These are phyloP conservation scores for Cheirogaleus major DNA, from an alignment of 2,797 vertebrate genomes.

Conservation along the genomic window DNA sequence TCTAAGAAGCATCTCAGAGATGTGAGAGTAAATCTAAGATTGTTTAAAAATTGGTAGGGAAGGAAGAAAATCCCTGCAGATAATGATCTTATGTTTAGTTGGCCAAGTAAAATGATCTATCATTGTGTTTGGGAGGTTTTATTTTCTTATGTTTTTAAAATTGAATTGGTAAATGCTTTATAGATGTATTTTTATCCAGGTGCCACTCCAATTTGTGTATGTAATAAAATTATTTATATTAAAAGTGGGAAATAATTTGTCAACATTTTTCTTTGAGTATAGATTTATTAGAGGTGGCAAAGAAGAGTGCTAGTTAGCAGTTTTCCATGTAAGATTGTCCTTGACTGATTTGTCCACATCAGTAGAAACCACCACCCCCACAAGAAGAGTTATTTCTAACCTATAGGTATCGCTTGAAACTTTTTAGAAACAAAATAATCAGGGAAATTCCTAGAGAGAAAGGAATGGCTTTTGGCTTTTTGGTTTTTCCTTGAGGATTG, in stretches of 20 bases:
- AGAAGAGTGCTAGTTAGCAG: slow-evolving; percentile 76
- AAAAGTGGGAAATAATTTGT: slow-evolving; percentile 72
- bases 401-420: slow-evolving; percentile 78
- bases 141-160: slow-evolving; percentile 75
- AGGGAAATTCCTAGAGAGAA: slow-evolving; percentile 83
- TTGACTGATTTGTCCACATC: slow-evolving; percentile 62
- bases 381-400: slow-evolving; percentile 72
- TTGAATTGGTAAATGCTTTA: slow-evolving; percentile 76
- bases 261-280: slow-evolving; percentile 76
- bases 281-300: slow-evolving; percentile 71
- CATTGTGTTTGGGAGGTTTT: slow-evolving; percentile 71
- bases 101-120: slow-evolving; percentile 53
- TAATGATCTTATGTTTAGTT: slow-evolving; percentile 45
- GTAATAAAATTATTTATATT: slow-evolving; percentile 85
- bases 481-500: slow-evolving; percentile 78
- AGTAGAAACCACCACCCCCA: slow-evolving; percentile 8
- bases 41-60: background rate
- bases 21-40: slow-evolving; percentile 61
- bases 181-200: slow-evolving; percentile 82
- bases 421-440: slow-evolving; percentile 80
- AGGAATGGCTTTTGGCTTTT: slow-evolving; percentile 60
- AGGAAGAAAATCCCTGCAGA: slow-evolving; percentile 58
- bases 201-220: slow-evolving; percentile 85
- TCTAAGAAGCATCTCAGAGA: slow-evolving; percentile 36
- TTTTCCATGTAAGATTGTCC: slow-evolving; percentile 63